A percentile compares a stretch with the other conserved stretches of the same genome.
Evolutionary conservation across 2,888 invertebrate species (phyloP).

Genomic region (Eucera pruinosa): DNA sequence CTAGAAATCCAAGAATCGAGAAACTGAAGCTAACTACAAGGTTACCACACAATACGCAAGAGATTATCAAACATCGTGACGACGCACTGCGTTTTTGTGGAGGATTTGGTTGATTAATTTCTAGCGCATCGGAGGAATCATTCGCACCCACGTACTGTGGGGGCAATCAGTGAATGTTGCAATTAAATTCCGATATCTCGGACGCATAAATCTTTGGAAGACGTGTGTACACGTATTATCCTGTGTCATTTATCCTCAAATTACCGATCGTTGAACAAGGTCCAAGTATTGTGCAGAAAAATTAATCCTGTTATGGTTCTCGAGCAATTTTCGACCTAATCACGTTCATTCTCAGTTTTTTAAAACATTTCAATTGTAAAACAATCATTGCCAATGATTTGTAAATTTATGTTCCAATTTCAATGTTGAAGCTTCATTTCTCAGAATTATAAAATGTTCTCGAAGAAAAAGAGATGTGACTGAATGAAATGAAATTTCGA

Average conservation of each 20-base stretch:
- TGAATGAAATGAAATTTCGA: too few relatives aligned
- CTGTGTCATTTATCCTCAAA: background rate
- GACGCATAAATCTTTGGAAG: slow-evolving; percentile 33
- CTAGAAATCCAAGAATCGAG: too few relatives aligned
- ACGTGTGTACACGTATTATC: background rate
- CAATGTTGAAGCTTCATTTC: too few relatives aligned
- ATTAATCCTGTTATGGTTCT: too few relatives aligned
- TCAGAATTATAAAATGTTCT: too few relatives aligned
- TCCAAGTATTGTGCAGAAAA: background rate
- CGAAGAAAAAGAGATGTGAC: too few relatives aligned
- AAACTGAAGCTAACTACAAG: background rate
- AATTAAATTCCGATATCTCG: slow-evolving; percentile 48
- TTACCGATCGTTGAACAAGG: background rate
- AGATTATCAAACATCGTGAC: background rate
- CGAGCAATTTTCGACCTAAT: too few relatives aligned
- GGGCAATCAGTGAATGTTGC: slow-evolving; percentile 49
- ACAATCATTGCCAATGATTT: too few relatives aligned
- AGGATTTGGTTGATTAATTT: slow-evolving; percentile 47
- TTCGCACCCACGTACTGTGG: slow-evolving; percentile 51
- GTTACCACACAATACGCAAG: background rate
- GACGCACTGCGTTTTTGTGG: background rate
- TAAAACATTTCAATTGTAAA: too few relatives aligned
- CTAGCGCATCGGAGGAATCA: slow-evolving; percentile 19
- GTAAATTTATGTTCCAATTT: too few relatives aligned
- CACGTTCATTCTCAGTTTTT: too few relatives aligned